Percentiles rank a stretch among this genome's conserved stretches.
Conservation (phyloP, 2,113 vertebrate genomes). For the Herpailurus yagouaroundi region DNA sequence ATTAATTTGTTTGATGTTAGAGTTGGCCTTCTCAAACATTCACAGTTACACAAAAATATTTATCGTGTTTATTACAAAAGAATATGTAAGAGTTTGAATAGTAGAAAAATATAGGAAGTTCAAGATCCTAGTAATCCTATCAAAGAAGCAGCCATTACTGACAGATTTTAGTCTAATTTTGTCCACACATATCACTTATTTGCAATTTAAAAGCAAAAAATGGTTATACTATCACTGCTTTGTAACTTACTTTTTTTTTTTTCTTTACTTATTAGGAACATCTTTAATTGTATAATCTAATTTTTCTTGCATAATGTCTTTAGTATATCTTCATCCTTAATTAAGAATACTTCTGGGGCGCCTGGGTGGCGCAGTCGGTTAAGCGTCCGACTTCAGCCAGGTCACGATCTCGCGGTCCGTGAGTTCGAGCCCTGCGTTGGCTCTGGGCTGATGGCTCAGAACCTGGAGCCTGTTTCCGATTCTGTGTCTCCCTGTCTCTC, state of each 20-base stretch:
- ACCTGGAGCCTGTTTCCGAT: too few species aligned
- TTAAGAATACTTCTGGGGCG: not conserved
- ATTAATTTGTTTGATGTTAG: not conserved
- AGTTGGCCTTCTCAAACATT: slow-evolving; percentile 41
- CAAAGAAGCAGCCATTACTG: not conserved
- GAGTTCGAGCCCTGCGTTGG: too few species aligned
- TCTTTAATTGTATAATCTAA: not conserved
- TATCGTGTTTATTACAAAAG: slow-evolving; percentile 21
- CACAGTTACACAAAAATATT: not conserved
- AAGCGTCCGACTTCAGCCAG: too few species aligned
- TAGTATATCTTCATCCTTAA: slow-evolving; percentile 9
- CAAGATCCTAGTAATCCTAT: not conserved
- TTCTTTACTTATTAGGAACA: not conserved
- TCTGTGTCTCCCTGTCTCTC: too few species aligned
- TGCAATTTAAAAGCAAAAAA: slow-evolving; percentile 26
- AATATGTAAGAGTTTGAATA: slow-evolving; percentile 24
- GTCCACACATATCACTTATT: not conserved
- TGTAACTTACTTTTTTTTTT: slow-evolving; percentile 13
- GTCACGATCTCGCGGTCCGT: too few species aligned
- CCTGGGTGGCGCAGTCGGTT: too few species aligned
- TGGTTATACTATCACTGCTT: not conserved
- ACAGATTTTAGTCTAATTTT: slow-evolving; percentile 47
- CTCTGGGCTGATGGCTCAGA: too few species aligned
- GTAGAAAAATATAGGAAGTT: slow-evolving; percentile 1
- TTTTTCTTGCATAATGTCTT: not conserved